phyloP scores from a whole-genome alignment of 1,140 invertebrate species.

The Paraescarpia echinospica region DNA sequence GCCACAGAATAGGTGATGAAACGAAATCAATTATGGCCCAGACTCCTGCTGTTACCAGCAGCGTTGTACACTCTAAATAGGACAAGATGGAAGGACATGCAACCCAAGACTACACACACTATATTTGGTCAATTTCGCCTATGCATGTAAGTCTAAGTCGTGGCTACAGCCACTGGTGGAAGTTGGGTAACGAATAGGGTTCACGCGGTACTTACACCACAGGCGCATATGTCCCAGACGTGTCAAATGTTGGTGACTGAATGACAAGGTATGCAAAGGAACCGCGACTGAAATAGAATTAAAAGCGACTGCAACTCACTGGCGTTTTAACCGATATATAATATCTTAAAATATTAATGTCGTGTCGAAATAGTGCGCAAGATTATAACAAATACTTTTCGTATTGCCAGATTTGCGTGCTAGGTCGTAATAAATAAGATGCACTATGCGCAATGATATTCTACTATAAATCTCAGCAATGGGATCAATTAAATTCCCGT shows the following conservation, averaged over 20 bases:
- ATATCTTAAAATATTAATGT: neutral
- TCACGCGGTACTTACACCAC: neutral
- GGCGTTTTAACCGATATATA: neutral
- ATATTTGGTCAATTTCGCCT: neutral
- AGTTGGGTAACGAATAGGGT: neutral
- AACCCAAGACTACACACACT: too few species aligned
- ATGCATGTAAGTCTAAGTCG: too few species aligned
- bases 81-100: too few species aligned
- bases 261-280: too few species aligned
- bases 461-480: neutral
- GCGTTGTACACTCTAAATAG: too few species aligned
- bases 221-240: neutral
- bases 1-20: too few species aligned
- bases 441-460: neutral
- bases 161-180: neutral
- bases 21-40: too few species aligned
- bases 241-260: too few species aligned
- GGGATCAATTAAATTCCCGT: neutral
- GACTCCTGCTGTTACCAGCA: too few species aligned
- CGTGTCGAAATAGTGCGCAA: neutral
- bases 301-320: neutral
- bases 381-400: neutral
- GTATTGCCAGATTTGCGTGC: neutral
- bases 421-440: neutral
- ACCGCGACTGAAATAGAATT: neutral